Percentiles rank a stretch among this genome's conserved stretches.
phyloP scores from a whole-genome alignment of 2,113 vertebrate species.

The Epinephelus moara region DNA sequence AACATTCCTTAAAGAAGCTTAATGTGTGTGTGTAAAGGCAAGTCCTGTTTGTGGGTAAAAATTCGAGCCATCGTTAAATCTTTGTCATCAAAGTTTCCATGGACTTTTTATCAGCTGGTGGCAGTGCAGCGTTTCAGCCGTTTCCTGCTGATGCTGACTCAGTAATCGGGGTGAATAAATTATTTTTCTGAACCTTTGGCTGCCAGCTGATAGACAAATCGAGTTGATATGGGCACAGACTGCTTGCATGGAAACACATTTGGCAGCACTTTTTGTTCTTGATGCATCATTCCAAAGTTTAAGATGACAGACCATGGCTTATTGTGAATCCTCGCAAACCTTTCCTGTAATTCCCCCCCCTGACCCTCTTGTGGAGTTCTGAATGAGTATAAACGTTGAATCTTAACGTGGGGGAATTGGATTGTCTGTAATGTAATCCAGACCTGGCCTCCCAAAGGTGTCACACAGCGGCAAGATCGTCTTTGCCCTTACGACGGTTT shows the following conservation, averaged over 20 bases:
- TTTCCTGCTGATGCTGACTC: background rate
- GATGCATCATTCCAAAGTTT: slow-evolving; percentile 38
- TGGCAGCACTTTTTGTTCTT: slow-evolving; percentile 1
- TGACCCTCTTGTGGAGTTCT: slow-evolving; percentile 18
- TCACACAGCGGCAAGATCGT: background rate
- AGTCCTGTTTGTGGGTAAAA: slow-evolving; percentile 7
- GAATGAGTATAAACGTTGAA: slow-evolving; percentile 26
- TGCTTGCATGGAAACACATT: background rate
- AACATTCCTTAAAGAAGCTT: slow-evolving; percentile 66
- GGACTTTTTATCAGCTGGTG: background rate
- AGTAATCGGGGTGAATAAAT: background rate
- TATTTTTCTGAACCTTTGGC: background rate
- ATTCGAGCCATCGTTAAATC: background rate
- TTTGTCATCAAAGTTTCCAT: background rate
- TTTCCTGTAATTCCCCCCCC: slow-evolving; percentile 7
- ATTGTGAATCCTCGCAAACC: slow-evolving; percentile 34
- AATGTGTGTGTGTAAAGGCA: slow-evolving; percentile 18
- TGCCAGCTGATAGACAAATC: background rate
- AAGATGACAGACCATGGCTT: slow-evolving; percentile 45
- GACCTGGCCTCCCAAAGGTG: slow-evolving; percentile 39
- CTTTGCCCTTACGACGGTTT: background rate
- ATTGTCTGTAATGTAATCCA: background rate
- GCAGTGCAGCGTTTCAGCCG: background rate
- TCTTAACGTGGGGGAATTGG: background rate
- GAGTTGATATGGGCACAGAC: background rate